Conservation (phyloP, 1,140 invertebrate species). For the Diploscapter pachys region DNA sequence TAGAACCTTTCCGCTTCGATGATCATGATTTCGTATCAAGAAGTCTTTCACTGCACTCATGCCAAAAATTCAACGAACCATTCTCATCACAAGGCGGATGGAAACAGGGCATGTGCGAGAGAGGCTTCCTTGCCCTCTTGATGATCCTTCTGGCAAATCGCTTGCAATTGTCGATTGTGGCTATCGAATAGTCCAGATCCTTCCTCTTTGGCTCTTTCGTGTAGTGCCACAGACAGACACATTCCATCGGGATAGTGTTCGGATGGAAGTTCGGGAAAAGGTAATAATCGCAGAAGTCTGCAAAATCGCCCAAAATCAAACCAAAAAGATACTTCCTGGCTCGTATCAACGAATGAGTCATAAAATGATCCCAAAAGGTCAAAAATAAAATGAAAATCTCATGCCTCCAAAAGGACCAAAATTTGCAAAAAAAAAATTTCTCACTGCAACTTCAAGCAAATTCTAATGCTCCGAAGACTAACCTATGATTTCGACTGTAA, state of each 20-base stretch:
- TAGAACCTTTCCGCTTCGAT: too few species aligned
- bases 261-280: slow-evolving; percentile 38
- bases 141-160: slow-evolving; percentile 31
- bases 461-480: slow-evolving; percentile 35
- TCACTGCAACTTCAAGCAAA: slow-evolving; percentile 11
- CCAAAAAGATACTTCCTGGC: background rate
- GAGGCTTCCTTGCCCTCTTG: slow-evolving; percentile 17
- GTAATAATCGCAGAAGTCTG: slow-evolving; percentile 59
- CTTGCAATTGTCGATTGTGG: slow-evolving; percentile 26
- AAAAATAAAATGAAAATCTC: too few species aligned
- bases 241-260: slow-evolving; percentile 43
- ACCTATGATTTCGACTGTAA: slow-evolving; percentile 57
- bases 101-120: slow-evolving; percentile 28
- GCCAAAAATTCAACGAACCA: background rate
- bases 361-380: too few species aligned
- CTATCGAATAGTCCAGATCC: slow-evolving; percentile 28
- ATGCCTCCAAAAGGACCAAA: slow-evolving; percentile 46
- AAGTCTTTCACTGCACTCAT: background rate
- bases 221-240: slow-evolving; percentile 41
- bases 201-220: slow-evolving; percentile 32
- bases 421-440: slow-evolving; percentile 22
- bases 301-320: slow-evolving; percentile 27
- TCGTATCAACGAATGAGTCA: background rate
- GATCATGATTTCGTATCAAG: slow-evolving; percentile 5
- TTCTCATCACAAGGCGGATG: slow-evolving; percentile 31